Evolutionary conservation across 2,888 invertebrate genomes (phyloP).

Genomic region (Netelia inedita): DNA sequence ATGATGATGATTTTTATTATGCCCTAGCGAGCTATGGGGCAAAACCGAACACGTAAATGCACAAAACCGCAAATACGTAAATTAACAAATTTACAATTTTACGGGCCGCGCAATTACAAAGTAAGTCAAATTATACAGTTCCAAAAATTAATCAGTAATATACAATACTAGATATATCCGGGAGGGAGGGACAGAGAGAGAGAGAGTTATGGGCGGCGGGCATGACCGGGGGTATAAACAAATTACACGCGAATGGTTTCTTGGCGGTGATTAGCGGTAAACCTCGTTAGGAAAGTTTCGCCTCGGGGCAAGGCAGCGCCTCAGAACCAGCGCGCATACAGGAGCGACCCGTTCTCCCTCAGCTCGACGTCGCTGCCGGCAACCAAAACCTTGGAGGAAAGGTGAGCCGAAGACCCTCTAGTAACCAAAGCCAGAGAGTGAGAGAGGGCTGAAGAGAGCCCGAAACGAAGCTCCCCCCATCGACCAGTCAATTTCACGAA

Average conservation of each 20-base stretch:
- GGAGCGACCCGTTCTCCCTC: conserved; percentile 41
- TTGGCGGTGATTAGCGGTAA: conserved; percentile 82
- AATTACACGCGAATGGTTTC: conserved; percentile 83
- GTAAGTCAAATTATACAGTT: too few relatives aligned
- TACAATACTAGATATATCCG: too few relatives aligned
- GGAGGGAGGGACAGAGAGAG: conserved; percentile 70
- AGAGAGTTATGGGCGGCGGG: conserved; percentile 77
- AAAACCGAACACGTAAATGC: too few relatives aligned
- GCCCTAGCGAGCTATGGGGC: conserved; percentile 74
- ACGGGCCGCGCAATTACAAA: too few relatives aligned
- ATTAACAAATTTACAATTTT: too few relatives aligned
- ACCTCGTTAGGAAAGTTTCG: conserved; percentile 82
- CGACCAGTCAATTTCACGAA: conserved; percentile 3
- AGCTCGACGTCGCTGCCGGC: conserved; percentile 47
- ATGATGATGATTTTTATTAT: too few relatives aligned
- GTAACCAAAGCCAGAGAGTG: conserved; percentile 4
- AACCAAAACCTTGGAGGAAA: conserved; percentile 48
- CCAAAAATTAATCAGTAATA: too few relatives aligned
- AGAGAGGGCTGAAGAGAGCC: not conserved
- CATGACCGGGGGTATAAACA: conserved; percentile 82
- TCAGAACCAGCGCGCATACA: conserved; percentile 44
- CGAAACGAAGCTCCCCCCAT: not conserved
- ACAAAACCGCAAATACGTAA: too few relatives aligned
- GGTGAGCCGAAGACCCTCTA: not conserved
- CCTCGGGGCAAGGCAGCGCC: conserved; percentile 56